phyloP scores from a whole-genome alignment of 2,113 vertebrate genomes.

The Microtus montanus region DNA sequence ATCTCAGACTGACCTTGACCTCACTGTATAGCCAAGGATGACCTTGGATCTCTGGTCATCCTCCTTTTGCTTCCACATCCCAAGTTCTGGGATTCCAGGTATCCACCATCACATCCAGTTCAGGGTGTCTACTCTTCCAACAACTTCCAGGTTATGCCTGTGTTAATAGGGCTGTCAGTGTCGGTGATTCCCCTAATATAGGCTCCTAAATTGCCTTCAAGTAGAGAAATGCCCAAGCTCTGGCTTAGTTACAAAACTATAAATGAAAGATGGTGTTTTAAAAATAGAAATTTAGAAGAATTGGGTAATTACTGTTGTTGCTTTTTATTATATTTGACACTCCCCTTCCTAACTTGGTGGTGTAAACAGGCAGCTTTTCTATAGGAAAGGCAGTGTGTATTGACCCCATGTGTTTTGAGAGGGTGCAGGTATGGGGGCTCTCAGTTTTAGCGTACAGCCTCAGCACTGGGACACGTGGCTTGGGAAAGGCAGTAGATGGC shows the following conservation, averaged over 20 bases:
- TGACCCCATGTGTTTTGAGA: neutral
- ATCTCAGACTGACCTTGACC: neutral
- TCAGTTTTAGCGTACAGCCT: neutral
- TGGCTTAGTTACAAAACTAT: constrained; percentile 26
- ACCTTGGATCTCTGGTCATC: neutral
- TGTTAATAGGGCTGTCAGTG: neutral
- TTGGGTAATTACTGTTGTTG: constrained; percentile 8
- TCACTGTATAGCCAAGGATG: neutral
- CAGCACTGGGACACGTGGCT: neutral
- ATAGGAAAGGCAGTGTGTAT: constrained; percentile 9
- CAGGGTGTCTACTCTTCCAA: neutral
- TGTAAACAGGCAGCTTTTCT: constrained; percentile 22
- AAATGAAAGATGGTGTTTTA: constrained; percentile 20
- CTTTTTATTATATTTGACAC: constrained; percentile 38
- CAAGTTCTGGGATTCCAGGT: too few species aligned
- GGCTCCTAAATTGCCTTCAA: neutral
- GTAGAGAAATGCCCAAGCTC: constrained; percentile 39
- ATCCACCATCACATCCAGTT: neutral
- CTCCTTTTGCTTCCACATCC: neutral
- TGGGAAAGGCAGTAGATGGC: neutral
- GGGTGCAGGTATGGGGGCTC: neutral
- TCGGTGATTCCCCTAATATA: neutral
- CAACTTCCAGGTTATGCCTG: neutral
- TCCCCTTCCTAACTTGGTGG: neutral
- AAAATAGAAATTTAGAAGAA: constrained; percentile 46